Base-by-base conservation (phyloP, 30 jellyfish, hydroid and myxozoan species). In the Hydractinia echinata region DNA sequence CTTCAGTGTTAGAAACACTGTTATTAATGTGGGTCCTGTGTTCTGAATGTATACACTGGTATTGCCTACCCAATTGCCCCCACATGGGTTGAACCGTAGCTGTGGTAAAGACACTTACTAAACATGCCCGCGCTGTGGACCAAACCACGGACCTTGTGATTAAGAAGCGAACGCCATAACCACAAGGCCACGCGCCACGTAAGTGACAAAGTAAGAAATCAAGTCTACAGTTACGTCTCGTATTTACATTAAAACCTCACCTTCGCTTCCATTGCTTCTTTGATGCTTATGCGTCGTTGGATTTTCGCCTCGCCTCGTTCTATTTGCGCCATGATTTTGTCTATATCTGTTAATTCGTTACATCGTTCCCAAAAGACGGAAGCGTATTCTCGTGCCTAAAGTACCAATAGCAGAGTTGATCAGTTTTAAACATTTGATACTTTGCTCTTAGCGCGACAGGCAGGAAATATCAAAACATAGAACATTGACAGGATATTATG, bases 231-330 rank as follows among this genome's bases (percentile, higher is more conserved):
- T 30, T 30, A 30, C 44, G 2, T 30, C 44, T 30, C 44, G 44
- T 30, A 2, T 30, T 30, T 30, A 30, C 44, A 30, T 30, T 0
- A 1, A 30, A 30, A 30, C 44, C 44, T 30, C 21, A 91, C 98
- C 96, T 94, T 94, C 54, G 95, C 97, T 58, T 94, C 99, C 95
- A 94, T 82, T 53, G 99, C 99, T 67, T 88, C 96, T 61, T 87
- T 88, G 54, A 94, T 88, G 73, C 96, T 85, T 53, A 88, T 94
- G 54, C 99, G 85, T 80, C 99, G 85, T 72, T 94, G 96, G 78
- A 94, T 88, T 55, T 94, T 94, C 39, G 95, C 99, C 64, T 94
- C 99, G 15, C 99, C 99, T 18, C 97, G 89, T 79, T 88, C 99
- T 7, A 94, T 85, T 70, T 94, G 99, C 7, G 95, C 90, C 94